Evolutionary conservation across 1,140 invertebrate species (phyloP), one percentile per base, ranked within the genome.

Genomic region (Melipona quadrifasciata): DNA sequence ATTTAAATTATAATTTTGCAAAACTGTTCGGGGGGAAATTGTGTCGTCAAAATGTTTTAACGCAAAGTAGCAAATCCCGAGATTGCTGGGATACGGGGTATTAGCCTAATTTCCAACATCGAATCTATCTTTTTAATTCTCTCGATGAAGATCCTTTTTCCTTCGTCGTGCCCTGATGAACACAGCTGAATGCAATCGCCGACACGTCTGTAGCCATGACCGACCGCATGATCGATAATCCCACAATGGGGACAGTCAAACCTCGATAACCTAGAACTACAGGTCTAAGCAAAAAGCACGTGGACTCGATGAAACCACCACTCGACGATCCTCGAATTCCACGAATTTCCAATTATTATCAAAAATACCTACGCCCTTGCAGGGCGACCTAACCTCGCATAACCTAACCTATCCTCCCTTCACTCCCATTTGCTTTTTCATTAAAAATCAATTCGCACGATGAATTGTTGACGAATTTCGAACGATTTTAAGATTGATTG

Each of bases 151-250:
- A 12, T 65, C 6, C 14, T 10, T 65, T 17, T 8, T 31, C 31
- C 1, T 65, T 19, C 64, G 27, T 16, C 27, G 6, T 31, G 8
- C 31, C 17, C 4, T 57, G 19, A 6, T 6, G 55, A 47, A 24
- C 24, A 19, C 6, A 8, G 53, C 8, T 19, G n/a, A 58, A 57
- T 53, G 47, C n/a, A 67, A 67, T 53, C 27, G 2, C 53, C n/a
- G 55, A 16, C 12, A 47, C 78, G 58, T 39, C 27, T 80, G n/a
- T 39, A 80, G 11, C 17, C 68, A 72, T 80, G 55, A n/a, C 27
- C 17, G 27, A 80, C 57, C 6, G 3, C 74, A 47, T 21, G 55
- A 82, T 82, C 80, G 27, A 82, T 74, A 74, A 31, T 81, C 79
- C 79, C 70, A 53, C 39, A 73, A 81, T 64, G 58, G 57, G 79